phyloP scores from a whole-genome alignment of 1,140 invertebrate species.

The Bradysia coprophila region DNA sequence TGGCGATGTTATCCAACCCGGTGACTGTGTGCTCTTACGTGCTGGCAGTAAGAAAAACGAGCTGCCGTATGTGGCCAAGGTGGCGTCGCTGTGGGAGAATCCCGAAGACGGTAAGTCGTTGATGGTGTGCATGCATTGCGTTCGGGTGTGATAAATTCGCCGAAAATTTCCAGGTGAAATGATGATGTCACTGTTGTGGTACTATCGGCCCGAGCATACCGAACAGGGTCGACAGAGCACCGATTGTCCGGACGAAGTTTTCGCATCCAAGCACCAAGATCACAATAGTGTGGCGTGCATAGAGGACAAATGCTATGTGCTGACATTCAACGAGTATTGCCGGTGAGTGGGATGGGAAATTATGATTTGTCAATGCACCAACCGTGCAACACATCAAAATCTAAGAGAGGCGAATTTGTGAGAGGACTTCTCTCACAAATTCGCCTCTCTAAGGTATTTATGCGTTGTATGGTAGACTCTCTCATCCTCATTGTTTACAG shows the following conservation, averaged over 20 bases:
- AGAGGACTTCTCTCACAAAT: too few relatives aligned
- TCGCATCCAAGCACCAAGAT: constrained; percentile 85
- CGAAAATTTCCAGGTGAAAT: constrained; percentile 93
- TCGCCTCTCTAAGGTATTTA: too few relatives aligned
- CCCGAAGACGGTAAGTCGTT: constrained; percentile 60
- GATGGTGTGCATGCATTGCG: constrained; percentile 3
- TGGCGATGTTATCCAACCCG: constrained; percentile 65
- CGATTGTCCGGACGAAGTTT: constrained; percentile 79
- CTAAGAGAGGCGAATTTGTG: too few relatives aligned
- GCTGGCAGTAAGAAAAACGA: constrained; percentile 68
- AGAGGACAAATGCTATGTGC: constrained; percentile 93
- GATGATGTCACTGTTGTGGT: constrained; percentile 95
- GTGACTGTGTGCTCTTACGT: constrained; percentile 77
- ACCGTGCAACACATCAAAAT: too few relatives aligned
- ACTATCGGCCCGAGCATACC: constrained; percentile 93
- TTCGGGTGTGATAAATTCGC: too few relatives aligned
- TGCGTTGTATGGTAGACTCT: too few relatives aligned
- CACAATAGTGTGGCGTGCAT: constrained; percentile 93
- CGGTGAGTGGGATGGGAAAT: constrained; percentile 37
- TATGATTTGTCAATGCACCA: neutral
- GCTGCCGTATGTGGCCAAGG: constrained; percentile 85
- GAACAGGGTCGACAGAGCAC: constrained; percentile 61
- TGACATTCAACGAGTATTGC: constrained; percentile 94
- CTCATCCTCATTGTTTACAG: too few relatives aligned
- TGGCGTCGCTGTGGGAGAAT: constrained; percentile 86